Percentiles rank a stretch among this genome's conserved stretches.
These are phyloP conservation scores for Amphiprion ocellaris DNA, from an alignment of 2,113 vertebrate species.

Conservation along the genomic window DNA sequence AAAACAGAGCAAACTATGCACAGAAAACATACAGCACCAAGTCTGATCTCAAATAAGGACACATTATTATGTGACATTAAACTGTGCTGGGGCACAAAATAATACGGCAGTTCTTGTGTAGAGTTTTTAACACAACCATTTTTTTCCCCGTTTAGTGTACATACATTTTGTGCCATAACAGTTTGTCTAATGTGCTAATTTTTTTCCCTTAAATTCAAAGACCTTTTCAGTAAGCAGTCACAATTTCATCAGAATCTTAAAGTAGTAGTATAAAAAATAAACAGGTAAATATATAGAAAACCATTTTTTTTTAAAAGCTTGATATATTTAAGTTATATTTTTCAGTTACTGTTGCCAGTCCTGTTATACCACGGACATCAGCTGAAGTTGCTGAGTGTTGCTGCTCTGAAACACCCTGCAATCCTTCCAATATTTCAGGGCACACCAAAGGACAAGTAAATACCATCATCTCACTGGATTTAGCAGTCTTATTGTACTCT, in stretches of 20 bases:
- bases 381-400: constrained; percentile 8
- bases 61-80: not conserved
- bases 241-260: too few relatives aligned
- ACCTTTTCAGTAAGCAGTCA: not conserved
- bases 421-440: constrained; percentile 69
- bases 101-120: too few relatives aligned
- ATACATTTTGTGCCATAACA: not conserved
- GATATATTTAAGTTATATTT: too few relatives aligned
- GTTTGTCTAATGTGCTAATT: too few relatives aligned
- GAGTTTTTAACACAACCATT: not conserved
- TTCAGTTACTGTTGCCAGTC: not conserved
- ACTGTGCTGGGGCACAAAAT: not conserved
- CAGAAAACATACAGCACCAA: not conserved
- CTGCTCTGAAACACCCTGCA: constrained; percentile 44
- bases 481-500: constrained; percentile 63
- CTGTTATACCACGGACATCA: constrained; percentile 20
- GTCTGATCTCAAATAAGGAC: constrained; percentile 8
- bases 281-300: too few relatives aligned
- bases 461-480: constrained; percentile 69
- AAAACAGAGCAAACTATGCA: not conserved
- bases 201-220: too few relatives aligned
- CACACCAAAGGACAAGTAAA: constrained; percentile 77
- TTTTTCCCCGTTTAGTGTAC: not conserved
- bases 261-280: not conserved
- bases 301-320: too few relatives aligned